Percentiles rank a stretch among this genome's conserved stretches.
These are phyloP conservation scores for Megathymus violae DNA, from an alignment of 1,140 invertebrate genomes.

Conservation along the genomic window DNA sequence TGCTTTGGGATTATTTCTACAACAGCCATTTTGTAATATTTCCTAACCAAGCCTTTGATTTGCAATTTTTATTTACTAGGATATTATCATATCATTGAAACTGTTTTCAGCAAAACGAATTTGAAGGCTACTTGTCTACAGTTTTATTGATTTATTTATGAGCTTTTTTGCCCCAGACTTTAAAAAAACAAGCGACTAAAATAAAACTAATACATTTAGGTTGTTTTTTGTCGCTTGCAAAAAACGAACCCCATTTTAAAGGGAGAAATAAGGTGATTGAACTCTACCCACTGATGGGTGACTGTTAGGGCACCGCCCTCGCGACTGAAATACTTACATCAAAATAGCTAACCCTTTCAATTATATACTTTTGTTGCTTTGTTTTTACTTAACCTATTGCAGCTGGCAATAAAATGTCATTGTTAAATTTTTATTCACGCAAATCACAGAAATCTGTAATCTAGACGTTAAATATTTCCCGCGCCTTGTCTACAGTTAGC, in stretches of 20 bases:
- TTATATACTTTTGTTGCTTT: not conserved
- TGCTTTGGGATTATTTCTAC: conserved; percentile 11
- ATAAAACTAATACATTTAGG: not conserved
- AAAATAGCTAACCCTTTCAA: not conserved
- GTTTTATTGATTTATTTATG: too few relatives aligned
- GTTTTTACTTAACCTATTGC: too few relatives aligned
- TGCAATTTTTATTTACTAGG: too few relatives aligned
- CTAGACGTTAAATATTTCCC: too few relatives aligned
- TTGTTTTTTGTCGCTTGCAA: conserved; percentile 17
- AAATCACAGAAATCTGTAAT: too few relatives aligned
- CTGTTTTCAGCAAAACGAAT: too few relatives aligned
- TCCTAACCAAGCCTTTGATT: conserved; percentile 16
- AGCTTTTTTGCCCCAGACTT: conserved; percentile 7
- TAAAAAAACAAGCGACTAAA: conserved; percentile 31
- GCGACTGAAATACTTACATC: conserved; percentile 3
- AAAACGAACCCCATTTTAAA: conserved; percentile 15
- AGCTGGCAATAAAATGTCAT: too few relatives aligned
- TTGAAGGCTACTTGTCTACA: too few relatives aligned
- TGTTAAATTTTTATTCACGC: too few relatives aligned
- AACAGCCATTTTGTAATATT: conserved; percentile 23
- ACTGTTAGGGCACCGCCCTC: conserved; percentile 5
- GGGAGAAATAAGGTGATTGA: conserved; percentile 22
- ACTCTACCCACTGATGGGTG: conserved; percentile 7
- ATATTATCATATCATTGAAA: too few relatives aligned
- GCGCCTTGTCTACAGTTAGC: too few relatives aligned